Evolutionary conservation across 2,797 vertebrate species (phyloP).

Genomic region (Xyrichtys novacula): DNA sequence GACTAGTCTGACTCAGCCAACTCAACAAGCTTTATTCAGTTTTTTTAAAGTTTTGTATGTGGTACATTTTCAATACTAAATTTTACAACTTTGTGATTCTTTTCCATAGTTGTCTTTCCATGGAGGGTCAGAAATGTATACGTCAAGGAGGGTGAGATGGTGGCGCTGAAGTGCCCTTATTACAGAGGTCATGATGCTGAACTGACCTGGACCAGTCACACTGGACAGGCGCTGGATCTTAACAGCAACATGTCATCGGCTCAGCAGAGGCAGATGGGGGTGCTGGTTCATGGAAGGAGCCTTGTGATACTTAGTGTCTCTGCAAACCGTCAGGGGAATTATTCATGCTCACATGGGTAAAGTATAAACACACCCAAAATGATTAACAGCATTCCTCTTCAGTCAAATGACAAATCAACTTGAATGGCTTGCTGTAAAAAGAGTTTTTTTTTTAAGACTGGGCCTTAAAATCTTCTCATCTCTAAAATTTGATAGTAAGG

Average conservation of each 20-base stretch:
- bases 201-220: constrained; percentile 54
- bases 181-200: accelerated
- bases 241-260: constrained; percentile 20
- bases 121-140: not conserved
- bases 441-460: not conserved
- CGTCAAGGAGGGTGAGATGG: constrained; percentile 58
- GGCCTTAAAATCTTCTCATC: not conserved
- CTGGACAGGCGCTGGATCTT: constrained; percentile 19
- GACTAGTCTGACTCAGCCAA: no score
- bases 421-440: no score
- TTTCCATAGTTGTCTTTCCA: constrained; percentile 21
- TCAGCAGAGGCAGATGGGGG: constrained; percentile 18
- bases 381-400: not conserved
- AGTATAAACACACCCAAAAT: not conserved
- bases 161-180: constrained; percentile 22
- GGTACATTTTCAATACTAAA: no score
- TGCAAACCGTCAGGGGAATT: constrained; percentile 61
- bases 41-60: no score
- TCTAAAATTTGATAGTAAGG: not conserved
- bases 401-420: no score
- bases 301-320: constrained; percentile 64
- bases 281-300: constrained; percentile 27
- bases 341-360: constrained; percentile 68
- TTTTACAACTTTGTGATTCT: no score
- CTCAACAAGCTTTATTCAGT: no score